Evolutionary conservation across 2,888 invertebrate genomes (phyloP), one percentile per base, ranked within the genome.

Genomic region (Pardosa pseudoannulata): DNA sequence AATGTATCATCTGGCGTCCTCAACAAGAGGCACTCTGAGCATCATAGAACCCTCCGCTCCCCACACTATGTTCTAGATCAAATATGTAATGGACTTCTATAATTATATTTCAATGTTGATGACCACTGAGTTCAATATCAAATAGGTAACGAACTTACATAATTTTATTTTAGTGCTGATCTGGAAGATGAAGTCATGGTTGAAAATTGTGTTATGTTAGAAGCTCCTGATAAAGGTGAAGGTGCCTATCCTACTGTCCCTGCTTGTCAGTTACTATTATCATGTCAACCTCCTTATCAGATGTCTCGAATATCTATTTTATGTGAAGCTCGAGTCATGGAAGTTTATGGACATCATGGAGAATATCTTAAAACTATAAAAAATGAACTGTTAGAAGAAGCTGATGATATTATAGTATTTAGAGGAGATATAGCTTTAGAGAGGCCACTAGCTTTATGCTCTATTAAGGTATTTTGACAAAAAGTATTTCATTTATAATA

Each of bases 321-420:
- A 3, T 87, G 70, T 65, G 88, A 88, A 56, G 87, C 87, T 23
- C 32, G 83, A 39, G 74, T 88, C 5, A 73, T 82, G 7, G 88
- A 88, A 76, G 72, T 88, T 56, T 88, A 87, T 70, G 88, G 88
- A 1, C 87, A 86, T 56, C 88, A 88, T 68, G 88, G 87, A 29
- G 88, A 88, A 75, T 88, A 88, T 31, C 32, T 88, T 16, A 82
- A 83, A 73, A 88, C 88, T 32, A 65, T 82, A 19, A 73, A 75
- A 41, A 87, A 72, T 67, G 28, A 75, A 56, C 28, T 87, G 5
- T 19, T 88, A 13, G 88, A 88, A 29, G 87, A 87, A 75, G 76
- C 83, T 16, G 88, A 88, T 29, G 87, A 87, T 36, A 87, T 88
- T 75, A 71, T 78, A 9, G 88, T 88, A 29, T 88, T 87, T 23